Evolutionary conservation across 1,140 invertebrate species (phyloP).

Genomic region (Hyphantria cunea): DNA sequence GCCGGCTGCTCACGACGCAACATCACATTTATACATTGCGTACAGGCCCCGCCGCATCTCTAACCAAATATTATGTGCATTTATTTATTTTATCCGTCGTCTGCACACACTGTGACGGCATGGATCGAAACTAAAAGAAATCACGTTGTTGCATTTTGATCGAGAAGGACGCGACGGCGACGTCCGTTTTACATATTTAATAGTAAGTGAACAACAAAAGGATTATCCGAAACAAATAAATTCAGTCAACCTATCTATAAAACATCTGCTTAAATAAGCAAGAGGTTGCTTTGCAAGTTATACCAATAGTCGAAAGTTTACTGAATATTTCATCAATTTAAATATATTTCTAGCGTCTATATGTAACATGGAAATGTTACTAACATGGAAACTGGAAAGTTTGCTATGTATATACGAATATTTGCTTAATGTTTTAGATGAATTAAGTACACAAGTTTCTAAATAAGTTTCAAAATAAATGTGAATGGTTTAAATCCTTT

Average conservation of each 20-base stretch:
- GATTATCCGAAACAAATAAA: conserved; percentile 34
- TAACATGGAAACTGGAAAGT: no score
- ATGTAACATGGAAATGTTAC: no score
- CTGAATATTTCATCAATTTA: background rate
- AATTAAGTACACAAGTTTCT: background rate
- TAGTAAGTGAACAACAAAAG: conserved; percentile 19
- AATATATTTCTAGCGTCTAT: no score
- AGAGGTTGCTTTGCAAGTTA: conserved; percentile 56
- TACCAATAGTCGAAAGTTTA: conserved; percentile 28
- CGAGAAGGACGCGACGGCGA: conserved; percentile 26
- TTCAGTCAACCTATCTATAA: conserved; percentile 54
- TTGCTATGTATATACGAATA: no score
- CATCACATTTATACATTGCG: conserved; percentile 45
- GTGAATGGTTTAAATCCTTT: no score
- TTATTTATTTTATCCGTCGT: conserved; percentile 51
- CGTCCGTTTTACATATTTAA: conserved; percentile 36
- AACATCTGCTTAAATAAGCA: conserved; percentile 59
- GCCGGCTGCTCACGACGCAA: conserved; percentile 43
- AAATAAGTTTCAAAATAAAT: background rate
- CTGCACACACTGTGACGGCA: conserved; percentile 19
- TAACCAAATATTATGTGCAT: conserved; percentile 75
- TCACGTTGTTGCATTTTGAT: conserved; percentile 31
- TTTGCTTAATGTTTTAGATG: no score
- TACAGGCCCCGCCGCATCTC: conserved; percentile 42
- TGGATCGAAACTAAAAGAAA: conserved; percentile 27